Evolutionary conservation across 2,113 vertebrate genomes (phyloP).

Genomic region (Laterallus jamaicensis): DNA sequence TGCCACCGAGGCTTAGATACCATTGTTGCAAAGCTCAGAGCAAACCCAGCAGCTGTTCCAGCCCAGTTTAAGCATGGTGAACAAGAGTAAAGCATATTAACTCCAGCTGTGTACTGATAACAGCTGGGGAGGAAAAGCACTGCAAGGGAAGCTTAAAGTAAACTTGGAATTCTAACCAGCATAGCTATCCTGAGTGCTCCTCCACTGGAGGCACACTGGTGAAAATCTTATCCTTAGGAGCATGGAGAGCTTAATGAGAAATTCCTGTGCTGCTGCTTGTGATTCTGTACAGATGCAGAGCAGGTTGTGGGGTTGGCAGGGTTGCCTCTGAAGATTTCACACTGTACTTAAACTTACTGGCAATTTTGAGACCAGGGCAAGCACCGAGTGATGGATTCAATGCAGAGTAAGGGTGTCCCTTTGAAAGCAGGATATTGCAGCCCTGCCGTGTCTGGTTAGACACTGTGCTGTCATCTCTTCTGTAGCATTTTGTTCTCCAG

Average conservation of each 20-base stretch:
- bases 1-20: conserved; percentile 9
- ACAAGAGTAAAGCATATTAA: conserved; percentile 33
- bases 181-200: accelerated
- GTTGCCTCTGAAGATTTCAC: not conserved
- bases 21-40: conserved; percentile 32
- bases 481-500: not conserved
- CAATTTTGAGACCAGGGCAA: not conserved
- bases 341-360: not conserved
- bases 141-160: conserved; percentile 1
- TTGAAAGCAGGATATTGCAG: not conserved
- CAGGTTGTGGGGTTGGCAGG: not conserved
- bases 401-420: not conserved
- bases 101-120: conserved; percentile 52
- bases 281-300: not conserved
- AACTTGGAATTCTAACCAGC: not conserved
- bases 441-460: not conserved
- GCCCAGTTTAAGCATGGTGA: conserved; percentile 40
- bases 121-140: conserved; percentile 36
- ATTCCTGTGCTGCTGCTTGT: not conserved
- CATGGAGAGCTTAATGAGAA: not conserved
- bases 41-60: conserved; percentile 49
- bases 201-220: not conserved
- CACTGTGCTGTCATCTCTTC: not conserved
- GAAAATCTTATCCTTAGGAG: not conserved
- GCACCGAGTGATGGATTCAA: not conserved